phyloP scores from a whole-genome alignment of 2,888 invertebrate genomes.

The Microctonus aethiopoides region DNA sequence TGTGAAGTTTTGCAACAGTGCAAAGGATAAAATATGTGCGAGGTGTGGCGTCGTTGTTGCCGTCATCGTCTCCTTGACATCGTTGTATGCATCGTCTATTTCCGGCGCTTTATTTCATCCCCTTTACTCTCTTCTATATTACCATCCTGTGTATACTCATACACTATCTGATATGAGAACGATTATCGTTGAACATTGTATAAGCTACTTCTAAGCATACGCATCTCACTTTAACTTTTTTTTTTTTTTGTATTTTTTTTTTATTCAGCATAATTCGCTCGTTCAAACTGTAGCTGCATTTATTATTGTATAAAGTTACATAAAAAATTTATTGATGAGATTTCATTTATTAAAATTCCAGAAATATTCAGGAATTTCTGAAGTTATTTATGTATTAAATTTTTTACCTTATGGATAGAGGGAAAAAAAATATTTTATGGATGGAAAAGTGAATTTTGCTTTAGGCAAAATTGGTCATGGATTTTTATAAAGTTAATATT shows the following conservation, averaged over 20 bases:
- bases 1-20: neutral
- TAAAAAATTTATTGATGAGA: neutral
- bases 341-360: neutral
- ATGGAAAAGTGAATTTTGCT: too few species aligned
- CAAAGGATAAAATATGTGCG: conserved; percentile 36
- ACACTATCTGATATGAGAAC: neutral
- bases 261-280: too few species aligned
- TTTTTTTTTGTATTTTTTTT: neutral
- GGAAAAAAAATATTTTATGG: too few species aligned
- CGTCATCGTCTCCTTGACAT: conserved; percentile 2
- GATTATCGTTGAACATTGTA: neutral
- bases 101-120: conserved; percentile 35
- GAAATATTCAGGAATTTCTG: neutral
- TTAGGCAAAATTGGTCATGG: too few species aligned
- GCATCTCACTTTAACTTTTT: neutral
- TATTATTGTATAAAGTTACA: neutral
- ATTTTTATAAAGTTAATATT: too few species aligned
- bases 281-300: too few species aligned
- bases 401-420: too few species aligned
- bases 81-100: conserved; percentile 34
- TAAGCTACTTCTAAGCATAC: neutral
- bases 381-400: too few species aligned
- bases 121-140: neutral
- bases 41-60: conserved; percentile 23
- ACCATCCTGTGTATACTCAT: neutral